Base-by-base conservation (phyloP, 1,140 invertebrate genomes). In the Calephelis nemesis region DNA sequence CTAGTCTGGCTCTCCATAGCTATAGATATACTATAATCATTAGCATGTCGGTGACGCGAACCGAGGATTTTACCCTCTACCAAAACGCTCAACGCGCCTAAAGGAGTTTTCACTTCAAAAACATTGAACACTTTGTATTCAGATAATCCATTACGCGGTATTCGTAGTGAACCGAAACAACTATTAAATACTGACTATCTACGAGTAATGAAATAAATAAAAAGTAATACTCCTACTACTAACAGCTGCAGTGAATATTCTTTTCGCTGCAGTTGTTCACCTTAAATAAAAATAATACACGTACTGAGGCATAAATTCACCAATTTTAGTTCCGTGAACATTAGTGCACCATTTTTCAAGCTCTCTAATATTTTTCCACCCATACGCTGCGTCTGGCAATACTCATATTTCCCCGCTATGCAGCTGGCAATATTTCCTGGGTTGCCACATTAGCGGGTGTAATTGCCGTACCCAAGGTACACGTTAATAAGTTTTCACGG, bases 361-460 rank as follows among this genome's bases (percentile, higher is more conserved):
- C 52, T 42, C 52, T n/a, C 42, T 45, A 45, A 67, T 67, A 60
- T 60, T 60, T 60, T 60, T 40, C 30, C 30, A 60, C 54, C 19
- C 39, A 60, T 60, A 60, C 67, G 8, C 70, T 58, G 69, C 71
- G 73, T 69, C 74, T 73, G 74, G 72, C 69, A 75, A 66, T 65
- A 62, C 50, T 67, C 64, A 69, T 65, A 78, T 74, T 78, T 78
- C 67, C 68, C 58, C 58, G 58, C 58, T 60, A 60, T 60, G 58
- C 58, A 60, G 39, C 52, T 69, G 68, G 73, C 75, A 69, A 73
- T 80, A 74, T 81, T 80, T 78, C 75, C 73, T 74, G 75, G 30
- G 58, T 73, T 79, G 78, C 74, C 74, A 81, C 81, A 83, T 83
- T 83, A 81, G 75, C 71, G 73, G 72, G 67, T 77, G 77, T 81